Evolutionary conservation across 2,888 invertebrate genomes (phyloP), one percentile per base, ranked within the genome.

Genomic region (Exocentrus adspersus): DNA sequence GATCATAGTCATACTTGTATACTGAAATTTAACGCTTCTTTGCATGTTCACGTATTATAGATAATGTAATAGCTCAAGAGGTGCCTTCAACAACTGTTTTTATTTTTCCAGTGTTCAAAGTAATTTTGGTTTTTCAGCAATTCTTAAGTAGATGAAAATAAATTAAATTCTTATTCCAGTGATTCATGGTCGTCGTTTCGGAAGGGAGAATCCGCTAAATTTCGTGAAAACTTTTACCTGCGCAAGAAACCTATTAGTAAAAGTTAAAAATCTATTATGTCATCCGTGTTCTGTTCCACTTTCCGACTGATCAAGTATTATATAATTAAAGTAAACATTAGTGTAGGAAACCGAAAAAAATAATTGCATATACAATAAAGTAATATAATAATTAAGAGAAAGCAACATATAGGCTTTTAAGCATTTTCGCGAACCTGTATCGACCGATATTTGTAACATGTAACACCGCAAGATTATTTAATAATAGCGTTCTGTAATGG

Each of bases 231-330:
- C 37, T 37, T 37, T 37, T 65, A 50, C 52, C 42, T 42, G 51
- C 51, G 19, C 37, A 52, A 52, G 52, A 45, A 62, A 56, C 56
- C 30, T 56, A 56, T 48, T 32, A 51, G 62, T 62, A 62, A 62
- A 56, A 56, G 62, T 62, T 48, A 54, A 42, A 62, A 54, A 61
- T 46, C 50, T 41, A 56, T 62, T 62, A 62, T 62, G 62, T 62
- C 62, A 62, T 62, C 24, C 58, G 41, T 50, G 52, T 62, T 62
- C 42, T 53, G 62, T 52, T 62, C 62, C 58, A 62, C 62, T 58
- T 62, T 62, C 58, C 37, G 58, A 43, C 46, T 57, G 58, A 58
- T 58, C 58, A 62, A 62, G 58, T 62, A 58, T 62, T 62, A 62
- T 58, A 52, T 58, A 62, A 62, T 62, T 43, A 46, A 58, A 45